These are phyloP conservation scores for Sisor rabdophorus DNA, from an alignment of 2,113 vertebrate genomes.

Conservation along the genomic window DNA sequence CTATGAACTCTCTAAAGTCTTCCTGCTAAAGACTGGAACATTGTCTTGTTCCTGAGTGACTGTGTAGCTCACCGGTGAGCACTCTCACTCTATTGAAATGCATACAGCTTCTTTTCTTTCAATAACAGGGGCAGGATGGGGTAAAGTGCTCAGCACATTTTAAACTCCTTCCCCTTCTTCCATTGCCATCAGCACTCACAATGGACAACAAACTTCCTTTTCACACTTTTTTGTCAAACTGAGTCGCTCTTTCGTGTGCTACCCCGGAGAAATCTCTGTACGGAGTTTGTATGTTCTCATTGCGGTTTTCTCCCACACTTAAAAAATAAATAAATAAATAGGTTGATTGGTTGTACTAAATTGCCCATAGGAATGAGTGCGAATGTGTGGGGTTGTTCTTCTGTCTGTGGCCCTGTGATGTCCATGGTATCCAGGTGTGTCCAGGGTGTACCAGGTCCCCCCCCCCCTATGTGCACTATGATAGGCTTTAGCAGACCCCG, in stretches of 20 bases:
- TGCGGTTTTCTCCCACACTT: no score
- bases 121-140: slow-evolving; percentile 18
- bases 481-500: no score
- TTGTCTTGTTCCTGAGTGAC: background rate
- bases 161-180: slow-evolving; percentile 26
- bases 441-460: no score
- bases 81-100: slow-evolving; percentile 37
- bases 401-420: no score
- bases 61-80: slow-evolving; percentile 3
- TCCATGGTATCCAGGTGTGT: no score
- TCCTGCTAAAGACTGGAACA: slow-evolving; percentile 12
- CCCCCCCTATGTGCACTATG: no score
- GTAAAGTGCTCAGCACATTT: background rate
- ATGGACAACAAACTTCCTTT: background rate
- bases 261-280: no score
- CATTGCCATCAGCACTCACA: slow-evolving; percentile 29
- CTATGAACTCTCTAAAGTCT: slow-evolving; percentile 9
- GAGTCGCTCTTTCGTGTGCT: slow-evolving; percentile 17
- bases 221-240: slow-evolving; percentile 23
- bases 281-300: no score
- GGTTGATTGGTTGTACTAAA: no score
- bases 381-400: no score
- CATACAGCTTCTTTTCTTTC: slow-evolving; percentile 28
- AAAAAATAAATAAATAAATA: no score
- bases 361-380: no score